Base-by-base conservation (phyloP, 2,113 vertebrate species). In the Crotophaga sulcirostris region DNA sequence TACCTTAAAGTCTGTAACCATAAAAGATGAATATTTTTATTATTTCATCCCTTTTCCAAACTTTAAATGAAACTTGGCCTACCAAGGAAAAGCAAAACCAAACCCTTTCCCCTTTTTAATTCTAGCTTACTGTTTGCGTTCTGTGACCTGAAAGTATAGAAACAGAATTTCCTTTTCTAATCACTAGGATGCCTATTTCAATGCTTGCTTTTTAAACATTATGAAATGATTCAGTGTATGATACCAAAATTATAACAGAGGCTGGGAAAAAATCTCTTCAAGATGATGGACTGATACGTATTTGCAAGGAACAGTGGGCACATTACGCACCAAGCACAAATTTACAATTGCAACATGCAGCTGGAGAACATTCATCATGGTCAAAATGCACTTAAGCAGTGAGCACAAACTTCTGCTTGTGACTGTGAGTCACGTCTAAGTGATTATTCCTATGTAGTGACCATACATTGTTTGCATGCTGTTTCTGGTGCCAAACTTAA, bases 81-180 rank as follows among this genome's bases (percentile, higher is more conserved):
- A 6, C 8, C 21, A 54, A 24, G 12, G 11, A 40, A 58, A 33
- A 69, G 6, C 2, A 34, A 74, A 68, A 64, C 0, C 14, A 72
- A 29, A 3, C 0, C 5, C 11, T 49, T 8, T 8, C 4, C 4
- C 6, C 4, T 1, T 2, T 54, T 73, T 40, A n/a, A 36, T 49
- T 17, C 18, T 18, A 77, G 10, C 3, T 42, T 76, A 15, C 28
- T 55, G 20, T 24, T 87, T 38, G 31, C 16, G 59, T 54, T 89
- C 10, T 75, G 26, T 49, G 28, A 62, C 17, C 11, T 11, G 1
- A 26, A 63, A 68, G 5, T 52, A n/a, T 2, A 60, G 42, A 72
- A 75, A 83, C 5, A 25, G 34, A 56, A 74, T 45, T 81, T 20
- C 45, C 12, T 45, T 63, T 59, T 52, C 13, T 21, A 75, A 17